Evolutionary conservation across 2,797 vertebrate species (phyloP).

Genomic region (Scolopax rusticola): DNA sequence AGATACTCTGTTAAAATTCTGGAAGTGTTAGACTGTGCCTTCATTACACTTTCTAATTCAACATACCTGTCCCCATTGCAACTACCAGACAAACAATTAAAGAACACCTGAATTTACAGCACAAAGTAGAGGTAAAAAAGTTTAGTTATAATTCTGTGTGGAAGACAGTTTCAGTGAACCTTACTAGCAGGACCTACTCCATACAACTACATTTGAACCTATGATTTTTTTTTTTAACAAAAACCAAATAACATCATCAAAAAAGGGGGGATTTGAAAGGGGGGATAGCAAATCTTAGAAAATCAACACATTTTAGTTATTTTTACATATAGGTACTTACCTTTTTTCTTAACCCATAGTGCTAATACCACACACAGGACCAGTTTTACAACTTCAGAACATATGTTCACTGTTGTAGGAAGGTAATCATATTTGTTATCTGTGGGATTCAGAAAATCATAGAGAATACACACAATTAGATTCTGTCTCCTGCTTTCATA

Average conservation of each 20-base stretch:
- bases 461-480: not conserved
- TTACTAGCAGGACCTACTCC: not conserved
- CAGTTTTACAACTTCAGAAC: slow-evolving; percentile 93
- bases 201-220: not conserved
- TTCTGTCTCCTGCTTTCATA: not conserved
- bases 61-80: not conserved
- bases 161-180: not conserved
- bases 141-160: not conserved
- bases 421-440: slow-evolving; percentile 96
- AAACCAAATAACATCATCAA: no score
- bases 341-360: slow-evolving; percentile 87
- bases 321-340: slow-evolving; percentile 72
- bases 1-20: not conserved
- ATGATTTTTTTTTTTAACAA: not conserved
- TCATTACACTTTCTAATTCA: not conserved
- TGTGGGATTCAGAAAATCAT: slow-evolving; percentile 73
- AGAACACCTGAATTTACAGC: not conserved
- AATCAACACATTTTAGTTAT: not conserved
- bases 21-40: not conserved
- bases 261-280: not conserved
- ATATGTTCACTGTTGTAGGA: slow-evolving; percentile 95
- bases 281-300: not conserved
- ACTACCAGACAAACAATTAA: not conserved
- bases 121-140: not conserved
- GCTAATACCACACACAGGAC: slow-evolving; percentile 90